Evolutionary conservation across 2,888 invertebrate genomes (phyloP), one percentile per base, ranked within the genome.

Genomic region (Cordilura impudica): DNA sequence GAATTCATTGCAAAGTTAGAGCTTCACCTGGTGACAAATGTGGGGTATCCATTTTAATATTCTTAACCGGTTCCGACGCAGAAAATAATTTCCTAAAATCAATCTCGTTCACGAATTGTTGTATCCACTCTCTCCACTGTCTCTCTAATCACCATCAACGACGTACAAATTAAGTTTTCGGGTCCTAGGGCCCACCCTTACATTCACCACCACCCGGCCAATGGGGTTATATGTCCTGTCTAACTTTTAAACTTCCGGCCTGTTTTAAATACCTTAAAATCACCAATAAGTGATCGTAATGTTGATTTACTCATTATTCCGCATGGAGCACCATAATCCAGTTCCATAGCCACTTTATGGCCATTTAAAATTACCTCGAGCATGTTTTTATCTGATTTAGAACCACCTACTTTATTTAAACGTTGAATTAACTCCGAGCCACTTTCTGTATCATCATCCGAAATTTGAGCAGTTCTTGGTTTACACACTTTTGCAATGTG

Each of bases 31-130:
- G 10, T 1, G 65, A 8, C 26, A 56, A 65, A 8, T 56, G 49
- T 0, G 65, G 72, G 6, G 45, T 54, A 19, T 19, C 23, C 58
- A 45, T 60, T 53, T 71, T 73, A 8, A 72, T 39, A 8, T 14
- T 14, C 0, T 12, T n/a, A n/a, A 72, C 14, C 4, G 54, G 16
- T 2, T 72, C 65, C 3, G 70, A 6, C 18, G 70, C 10, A 53
- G 66, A 54, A 19, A 66, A 66, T 2, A 66, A 66, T 12, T 29
- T 66, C 14, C 0, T 45, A 18, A 70, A 60, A 26, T 70, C 39
- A 21, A 70, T 70, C 12, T 60, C 60, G 0, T 18, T n/a, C 5
- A 60, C 60, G n/a, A 70, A 70, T n/a, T 70, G 70, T 26, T 21
- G 31, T 39, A 70, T 70, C 6, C 26, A 26, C 26, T 26, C 26